Conservation (phyloP, 2,113 vertebrate species). For the Leptosomus discolor region DNA sequence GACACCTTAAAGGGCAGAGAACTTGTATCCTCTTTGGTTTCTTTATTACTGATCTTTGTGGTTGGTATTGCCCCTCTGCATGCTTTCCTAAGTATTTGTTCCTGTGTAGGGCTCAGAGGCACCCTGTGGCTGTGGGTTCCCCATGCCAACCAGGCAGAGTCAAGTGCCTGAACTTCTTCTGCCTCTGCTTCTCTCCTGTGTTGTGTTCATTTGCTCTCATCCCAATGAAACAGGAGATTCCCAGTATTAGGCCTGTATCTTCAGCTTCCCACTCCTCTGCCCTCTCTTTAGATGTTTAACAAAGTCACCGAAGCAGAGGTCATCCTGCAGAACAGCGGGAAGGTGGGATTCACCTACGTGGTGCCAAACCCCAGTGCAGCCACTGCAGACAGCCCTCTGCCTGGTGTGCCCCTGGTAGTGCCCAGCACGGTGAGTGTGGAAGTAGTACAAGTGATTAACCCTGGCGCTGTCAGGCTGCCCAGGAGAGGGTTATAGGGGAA, state of each 20-base stretch:
- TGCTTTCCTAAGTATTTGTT: too few relatives aligned
- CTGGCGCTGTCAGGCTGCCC: neutral
- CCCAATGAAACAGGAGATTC: neutral
- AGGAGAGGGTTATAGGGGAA: neutral
- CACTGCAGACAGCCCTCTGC: constrained; percentile 28
- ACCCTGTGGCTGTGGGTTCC: neutral
- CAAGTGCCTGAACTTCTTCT: fast-evolving
- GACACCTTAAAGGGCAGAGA: neutral
- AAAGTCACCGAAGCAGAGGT: constrained; percentile 67
- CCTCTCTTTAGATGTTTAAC: constrained; percentile 73
- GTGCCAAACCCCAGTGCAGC: neutral
- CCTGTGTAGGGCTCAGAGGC: too few relatives aligned
- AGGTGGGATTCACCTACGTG: constrained; percentile 78
- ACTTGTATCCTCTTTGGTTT: neutral
- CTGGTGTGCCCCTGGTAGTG: constrained; percentile 72
- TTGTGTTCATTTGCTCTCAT: neutral
- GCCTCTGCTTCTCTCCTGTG: neutral
- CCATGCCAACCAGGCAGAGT: neutral
- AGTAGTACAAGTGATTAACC: neutral
- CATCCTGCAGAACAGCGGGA: constrained; percentile 78
- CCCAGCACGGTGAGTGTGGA: constrained; percentile 74
- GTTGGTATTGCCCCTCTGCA: neutral
- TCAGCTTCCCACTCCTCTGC: neutral
- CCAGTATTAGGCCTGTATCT: neutral
- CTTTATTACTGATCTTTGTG: neutral